These are phyloP conservation scores for Caenorhabditis drosophilae DNA, from an alignment of 2,888 invertebrate genomes.

Conservation along the genomic window DNA sequence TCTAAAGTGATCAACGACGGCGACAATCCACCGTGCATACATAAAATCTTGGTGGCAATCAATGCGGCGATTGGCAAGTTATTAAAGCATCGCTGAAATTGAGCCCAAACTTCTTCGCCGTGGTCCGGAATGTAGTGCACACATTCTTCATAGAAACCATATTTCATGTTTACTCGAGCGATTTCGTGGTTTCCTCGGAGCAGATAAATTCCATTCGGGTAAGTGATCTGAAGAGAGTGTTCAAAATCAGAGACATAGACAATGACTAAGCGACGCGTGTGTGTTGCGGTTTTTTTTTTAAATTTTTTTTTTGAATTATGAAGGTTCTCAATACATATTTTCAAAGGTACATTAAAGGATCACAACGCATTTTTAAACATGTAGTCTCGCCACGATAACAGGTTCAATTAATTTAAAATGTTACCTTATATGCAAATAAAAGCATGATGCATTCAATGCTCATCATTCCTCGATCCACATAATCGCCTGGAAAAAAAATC, in stretches of 20 bases:
- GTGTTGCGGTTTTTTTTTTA: too few relatives aligned
- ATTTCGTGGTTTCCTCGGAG: slow-evolving; percentile 60
- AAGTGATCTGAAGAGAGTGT: too few relatives aligned
- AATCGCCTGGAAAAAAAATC: slow-evolving; percentile 41
- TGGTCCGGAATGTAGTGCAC: slow-evolving; percentile 17
- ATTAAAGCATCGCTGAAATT: slow-evolving; percentile 55
- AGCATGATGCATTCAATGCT: slow-evolving; percentile 51
- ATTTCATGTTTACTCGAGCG: slow-evolving; percentile 51
- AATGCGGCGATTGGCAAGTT: slow-evolving; percentile 50
- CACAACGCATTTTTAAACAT: too few relatives aligned
- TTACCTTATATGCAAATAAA: slow-evolving; percentile 55
- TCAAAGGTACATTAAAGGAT: too few relatives aligned
- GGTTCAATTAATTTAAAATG: too few relatives aligned
- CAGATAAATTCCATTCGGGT: slow-evolving; percentile 45
- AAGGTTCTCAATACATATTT: too few relatives aligned
- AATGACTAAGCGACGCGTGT: too few relatives aligned
- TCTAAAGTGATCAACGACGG: slow-evolving; percentile 46
- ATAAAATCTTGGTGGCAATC: slow-evolving; percentile 46
- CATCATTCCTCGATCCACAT: slow-evolving; percentile 58
- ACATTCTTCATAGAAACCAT: slow-evolving; percentile 55
- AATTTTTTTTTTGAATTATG: too few relatives aligned
- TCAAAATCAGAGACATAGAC: too few relatives aligned
- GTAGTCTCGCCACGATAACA: too few relatives aligned
- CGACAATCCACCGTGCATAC: slow-evolving; percentile 58
- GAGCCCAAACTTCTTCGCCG: slow-evolving; percentile 42